Conservation (phyloP, 1,140 invertebrate genomes). For the Penaeus indicus region DNA sequence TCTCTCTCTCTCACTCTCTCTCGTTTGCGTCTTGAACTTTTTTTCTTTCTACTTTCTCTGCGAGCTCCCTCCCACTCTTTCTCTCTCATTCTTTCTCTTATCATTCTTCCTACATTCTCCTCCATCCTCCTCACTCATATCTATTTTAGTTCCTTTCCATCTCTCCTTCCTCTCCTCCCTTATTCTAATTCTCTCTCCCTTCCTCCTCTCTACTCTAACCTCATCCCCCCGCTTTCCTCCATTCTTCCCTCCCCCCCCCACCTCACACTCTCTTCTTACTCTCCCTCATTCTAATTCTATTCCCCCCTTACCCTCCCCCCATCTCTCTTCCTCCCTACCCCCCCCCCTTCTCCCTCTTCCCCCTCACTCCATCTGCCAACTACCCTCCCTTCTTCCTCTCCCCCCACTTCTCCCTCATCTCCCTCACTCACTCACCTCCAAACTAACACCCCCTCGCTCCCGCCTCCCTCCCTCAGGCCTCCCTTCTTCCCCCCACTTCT, state of each 20-base stretch:
- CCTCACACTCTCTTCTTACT: too few relatives aligned
- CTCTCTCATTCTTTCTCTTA: background rate
- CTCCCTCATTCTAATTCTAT: too few relatives aligned
- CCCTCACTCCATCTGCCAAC: background rate
- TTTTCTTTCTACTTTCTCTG: too few relatives aligned
- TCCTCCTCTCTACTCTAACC: too few relatives aligned
- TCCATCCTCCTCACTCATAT: background rate
- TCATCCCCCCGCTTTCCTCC: too few relatives aligned
- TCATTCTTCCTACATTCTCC: background rate
- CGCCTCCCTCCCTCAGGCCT: conserved; percentile 21
- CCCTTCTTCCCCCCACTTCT: background rate
- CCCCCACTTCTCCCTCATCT: background rate
- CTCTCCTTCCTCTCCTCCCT: background rate
- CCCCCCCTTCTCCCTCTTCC: background rate
- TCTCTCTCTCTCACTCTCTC: too few relatives aligned
- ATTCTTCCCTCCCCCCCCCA: too few relatives aligned
- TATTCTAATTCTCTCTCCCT: background rate
- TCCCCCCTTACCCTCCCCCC: too few relatives aligned
- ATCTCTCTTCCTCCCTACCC: too few relatives aligned
- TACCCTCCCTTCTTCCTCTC: background rate
- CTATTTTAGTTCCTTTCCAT: background rate
- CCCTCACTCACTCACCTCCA: background rate
- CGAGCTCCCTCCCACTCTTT: too few relatives aligned
- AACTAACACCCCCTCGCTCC: too few relatives aligned
- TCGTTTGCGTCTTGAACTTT: too few relatives aligned